A percentile compares a stretch with the other conserved stretches of the same genome.
These are phyloP conservation scores for Drosophila austrosaltans DNA, from an alignment of 2,888 invertebrate species.

Conservation along the genomic window DNA sequence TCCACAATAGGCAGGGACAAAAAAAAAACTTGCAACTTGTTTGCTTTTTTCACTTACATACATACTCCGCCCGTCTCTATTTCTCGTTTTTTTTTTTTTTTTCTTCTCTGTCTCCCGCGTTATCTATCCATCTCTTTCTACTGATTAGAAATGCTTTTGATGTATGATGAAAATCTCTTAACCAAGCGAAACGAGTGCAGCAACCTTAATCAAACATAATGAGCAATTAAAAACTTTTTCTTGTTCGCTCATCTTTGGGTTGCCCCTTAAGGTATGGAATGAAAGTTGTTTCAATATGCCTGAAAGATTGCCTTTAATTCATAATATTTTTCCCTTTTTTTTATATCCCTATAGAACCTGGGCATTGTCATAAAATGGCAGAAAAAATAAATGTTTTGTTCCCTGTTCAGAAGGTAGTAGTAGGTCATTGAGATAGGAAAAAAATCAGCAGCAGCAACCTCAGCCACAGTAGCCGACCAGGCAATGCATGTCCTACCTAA, in stretches of 20 bases:
- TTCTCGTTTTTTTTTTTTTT: conserved; percentile 22
- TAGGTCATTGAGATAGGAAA: conserved; percentile 6
- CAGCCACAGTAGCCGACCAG: background rate
- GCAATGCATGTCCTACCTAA: conserved; percentile 12
- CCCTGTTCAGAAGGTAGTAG: conserved; percentile 11
- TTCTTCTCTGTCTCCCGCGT: conserved; percentile 14
- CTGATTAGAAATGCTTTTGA: conserved; percentile 68
- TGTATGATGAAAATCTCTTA: conserved; percentile 63
- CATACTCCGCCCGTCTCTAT: conserved; percentile 4
- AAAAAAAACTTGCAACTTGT: conserved; percentile 68
- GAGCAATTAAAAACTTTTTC: conserved; percentile 69
- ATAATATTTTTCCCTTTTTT: background rate
- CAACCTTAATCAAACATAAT: conserved; percentile 68
- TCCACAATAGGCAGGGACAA: conserved; percentile 21
- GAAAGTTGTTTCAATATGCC: conserved; percentile 27
- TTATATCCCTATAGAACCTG: background rate
- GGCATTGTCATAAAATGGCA: conserved; percentile 8
- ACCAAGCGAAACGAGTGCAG: conserved; percentile 48
- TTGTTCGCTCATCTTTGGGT: conserved; percentile 29
- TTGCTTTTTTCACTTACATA: conserved; percentile 36
- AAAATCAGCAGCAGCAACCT: background rate
- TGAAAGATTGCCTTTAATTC: conserved; percentile 19
- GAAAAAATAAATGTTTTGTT: background rate
- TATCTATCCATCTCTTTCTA: conserved; percentile 23
- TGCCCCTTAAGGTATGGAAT: conserved; percentile 13